Evolutionary conservation across 2,888 invertebrate species (phyloP).

Genomic region (Zootermopsis nevadensis): DNA sequence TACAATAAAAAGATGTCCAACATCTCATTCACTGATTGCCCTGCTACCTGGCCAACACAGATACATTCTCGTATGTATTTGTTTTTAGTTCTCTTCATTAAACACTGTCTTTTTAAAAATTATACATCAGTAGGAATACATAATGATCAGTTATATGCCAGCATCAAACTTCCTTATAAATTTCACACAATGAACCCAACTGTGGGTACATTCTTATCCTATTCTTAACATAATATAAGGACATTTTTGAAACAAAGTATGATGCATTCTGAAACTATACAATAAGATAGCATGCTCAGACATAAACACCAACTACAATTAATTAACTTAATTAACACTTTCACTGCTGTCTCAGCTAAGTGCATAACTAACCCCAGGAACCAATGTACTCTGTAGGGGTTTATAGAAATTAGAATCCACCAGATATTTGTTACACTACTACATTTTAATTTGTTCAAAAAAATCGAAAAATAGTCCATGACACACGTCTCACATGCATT

Average conservation of each 20-base stretch:
- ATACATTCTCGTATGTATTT: neutral
- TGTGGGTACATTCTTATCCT: neutral
- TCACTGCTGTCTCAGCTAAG: no score
- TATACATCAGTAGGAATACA: no score
- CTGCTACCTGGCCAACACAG: neutral
- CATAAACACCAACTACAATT: slow-evolving; percentile 9
- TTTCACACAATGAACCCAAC: neutral
- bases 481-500: no score
- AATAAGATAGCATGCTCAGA: slow-evolving; percentile 19
- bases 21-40: neutral
- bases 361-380: no score
- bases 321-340: no score
- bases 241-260: neutral
- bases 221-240: neutral
- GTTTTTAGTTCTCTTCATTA: neutral
- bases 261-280: slow-evolving; percentile 3
- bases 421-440: no score
- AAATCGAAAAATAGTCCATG: no score
- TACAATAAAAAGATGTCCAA: neutral
- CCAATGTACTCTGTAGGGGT: no score
- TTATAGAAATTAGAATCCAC: no score
- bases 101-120: neutral
- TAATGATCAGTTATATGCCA: neutral
- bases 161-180: neutral
- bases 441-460: no score